Base-by-base conservation (phyloP, 2,797 vertebrate species). In the Cottoperca gobio region DNA sequence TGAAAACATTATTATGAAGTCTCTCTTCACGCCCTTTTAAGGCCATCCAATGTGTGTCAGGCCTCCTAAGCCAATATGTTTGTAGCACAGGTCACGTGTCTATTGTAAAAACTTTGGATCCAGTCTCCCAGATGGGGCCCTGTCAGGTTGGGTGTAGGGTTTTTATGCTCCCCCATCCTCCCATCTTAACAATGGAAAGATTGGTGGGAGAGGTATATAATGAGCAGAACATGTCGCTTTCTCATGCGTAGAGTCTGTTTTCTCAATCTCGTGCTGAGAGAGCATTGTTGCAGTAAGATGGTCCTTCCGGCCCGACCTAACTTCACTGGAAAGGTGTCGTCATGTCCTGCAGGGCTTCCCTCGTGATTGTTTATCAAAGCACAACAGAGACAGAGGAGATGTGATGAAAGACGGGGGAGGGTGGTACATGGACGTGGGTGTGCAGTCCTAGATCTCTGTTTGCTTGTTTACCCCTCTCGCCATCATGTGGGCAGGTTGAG, bases 151-250 rank as follows among this genome's bases (percentile, higher is more conserved):
- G 63, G 65, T 81, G 78, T 72, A 72, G 66, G 71, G 39, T 43
- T 78, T 78, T 69, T 65, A 52, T 61, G 19, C 65, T 65, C 49
- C 24, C 50, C 68, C 53, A 33, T 80, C 59, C 78, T 76, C 79
- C 68, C 53, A 59, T 76, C 74, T 81, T 86, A 85, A 92, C 88
- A 90, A 90, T 91, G 89, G 86, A 89, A 88, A 76, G 63, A 78
- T 61, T 53, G 58, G 65, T 76, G 80, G 81, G 75, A 74, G 74
- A 79, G 67, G 54, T 54, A 13, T 70, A 43, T 72, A 81, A 81
- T 88, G 73, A 85, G 81, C 73, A 54, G 55, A 82, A 76, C 78
- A 59, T 88, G 82, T 81, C 53, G 42, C 79, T 87, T 82, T 79
- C 81, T 90, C 75, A 78, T 80, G 69, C 79, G 14, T 72, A 35